Evolutionary conservation across 2,888 invertebrate genomes (phyloP).

Genomic region (Phrixothrix hirtus): DNA sequence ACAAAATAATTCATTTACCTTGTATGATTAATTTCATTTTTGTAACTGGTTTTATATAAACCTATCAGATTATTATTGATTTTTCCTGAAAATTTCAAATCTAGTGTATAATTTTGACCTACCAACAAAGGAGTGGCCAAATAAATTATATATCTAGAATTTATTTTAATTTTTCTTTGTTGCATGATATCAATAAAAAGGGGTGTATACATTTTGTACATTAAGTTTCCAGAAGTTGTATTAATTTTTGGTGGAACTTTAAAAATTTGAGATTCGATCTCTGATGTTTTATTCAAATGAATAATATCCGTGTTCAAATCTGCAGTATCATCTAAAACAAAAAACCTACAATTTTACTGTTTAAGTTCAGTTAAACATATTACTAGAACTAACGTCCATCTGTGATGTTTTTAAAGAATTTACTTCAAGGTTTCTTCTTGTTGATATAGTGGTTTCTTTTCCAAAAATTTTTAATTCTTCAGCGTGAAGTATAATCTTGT

Average conservation of each 20-base stretch:
- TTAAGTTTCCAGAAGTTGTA: slow-evolving; percentile 1
- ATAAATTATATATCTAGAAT: slow-evolving; percentile 23
- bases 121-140: slow-evolving; percentile 49
- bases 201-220: slow-evolving; percentile 1
- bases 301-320: no score
- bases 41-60: slow-evolving; percentile 70
- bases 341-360: no score
- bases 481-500: slow-evolving; percentile 48
- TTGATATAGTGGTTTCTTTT: slow-evolving; percentile 41
- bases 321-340: no score
- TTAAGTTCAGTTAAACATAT: no score
- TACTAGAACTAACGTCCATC: no score
- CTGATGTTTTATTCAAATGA: no score
- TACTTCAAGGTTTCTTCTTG: slow-evolving; percentile 12
- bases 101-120: slow-evolving; percentile 61
- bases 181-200: slow-evolving; percentile 33
- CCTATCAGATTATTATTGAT: slow-evolving; percentile 67
- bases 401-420: no score
- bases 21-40: slow-evolving; percentile 54
- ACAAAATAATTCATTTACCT: no score
- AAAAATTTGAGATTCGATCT: neutral
- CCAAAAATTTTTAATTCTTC: slow-evolving; percentile 45
- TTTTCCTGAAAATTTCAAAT: slow-evolving; percentile 60
- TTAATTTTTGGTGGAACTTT: neutral
- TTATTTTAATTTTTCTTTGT: slow-evolving; percentile 44